These are phyloP conservation scores for Chouioia cunea DNA, from an alignment of 2,888 invertebrate species.

Conservation along the genomic window DNA sequence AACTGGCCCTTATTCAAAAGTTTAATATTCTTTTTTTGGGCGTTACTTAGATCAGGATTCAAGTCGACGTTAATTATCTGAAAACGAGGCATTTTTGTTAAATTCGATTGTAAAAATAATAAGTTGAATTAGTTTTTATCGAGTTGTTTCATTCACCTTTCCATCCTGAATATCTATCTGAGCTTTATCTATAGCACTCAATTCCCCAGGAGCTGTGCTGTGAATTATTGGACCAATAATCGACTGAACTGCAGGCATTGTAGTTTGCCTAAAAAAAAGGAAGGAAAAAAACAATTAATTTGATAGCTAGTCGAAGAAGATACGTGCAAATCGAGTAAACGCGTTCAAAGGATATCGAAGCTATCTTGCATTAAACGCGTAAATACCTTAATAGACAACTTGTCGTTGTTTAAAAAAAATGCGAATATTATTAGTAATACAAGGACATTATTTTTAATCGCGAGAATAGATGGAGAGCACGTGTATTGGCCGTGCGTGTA, in stretches of 20 bases:
- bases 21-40: conserved; percentile 45
- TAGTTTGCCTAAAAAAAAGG: not conserved
- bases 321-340: no score
- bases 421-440: no score
- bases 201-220: conserved; percentile 52
- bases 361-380: no score
- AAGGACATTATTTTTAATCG: no score
- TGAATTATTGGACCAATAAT: conserved; percentile 62
- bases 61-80: conserved; percentile 55
- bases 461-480: no score
- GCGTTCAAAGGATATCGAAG: no score
- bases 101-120: not conserved
- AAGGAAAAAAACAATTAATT: no score
- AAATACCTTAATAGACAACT: no score
- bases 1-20: conserved; percentile 71
- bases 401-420: no score
- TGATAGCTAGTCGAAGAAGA: no score
- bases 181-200: conserved; percentile 55
- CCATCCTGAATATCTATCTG: conserved; percentile 59
- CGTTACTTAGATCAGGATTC: conserved; percentile 50
- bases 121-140: conserved; percentile 1
- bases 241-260: conserved; percentile 27
- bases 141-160: conserved; percentile 53
- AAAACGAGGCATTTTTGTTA: conserved; percentile 28
- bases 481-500: no score